These are phyloP conservation scores for Harpagifer antarcticus DNA, from an alignment of 2,797 vertebrate genomes.

Conservation along the genomic window DNA sequence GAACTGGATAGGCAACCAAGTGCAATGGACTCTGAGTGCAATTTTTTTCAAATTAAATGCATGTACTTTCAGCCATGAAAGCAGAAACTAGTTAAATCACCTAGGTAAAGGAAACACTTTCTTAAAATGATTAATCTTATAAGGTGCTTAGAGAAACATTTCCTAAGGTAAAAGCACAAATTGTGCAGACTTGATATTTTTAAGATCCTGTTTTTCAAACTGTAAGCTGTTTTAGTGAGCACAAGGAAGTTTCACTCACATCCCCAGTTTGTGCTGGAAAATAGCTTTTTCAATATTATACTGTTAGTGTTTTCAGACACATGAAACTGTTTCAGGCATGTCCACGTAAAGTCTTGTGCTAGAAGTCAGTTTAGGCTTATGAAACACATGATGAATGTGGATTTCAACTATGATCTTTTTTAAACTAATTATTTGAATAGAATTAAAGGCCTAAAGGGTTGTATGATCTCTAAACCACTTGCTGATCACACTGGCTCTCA, in stretches of 20 bases:
- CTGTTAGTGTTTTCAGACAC: conserved; percentile 3
- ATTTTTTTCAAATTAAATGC: neutral
- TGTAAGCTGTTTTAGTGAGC: neutral
- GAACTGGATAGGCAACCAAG: neutral
- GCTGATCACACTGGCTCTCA: neutral
- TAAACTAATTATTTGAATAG: neutral
- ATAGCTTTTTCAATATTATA: conserved; percentile 2
- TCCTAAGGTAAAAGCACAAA: neutral
- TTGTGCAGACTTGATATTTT: neutral
- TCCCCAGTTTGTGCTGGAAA: conserved; percentile 1
- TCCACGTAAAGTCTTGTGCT: conserved; percentile 13
- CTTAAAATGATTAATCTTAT: neutral
- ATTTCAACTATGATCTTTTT: conserved; percentile 15
- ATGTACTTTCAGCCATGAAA: conserved; percentile 9
- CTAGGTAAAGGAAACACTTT: neutral
- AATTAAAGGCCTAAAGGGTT: neutral
- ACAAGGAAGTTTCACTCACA: neutral
- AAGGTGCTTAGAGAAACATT: neutral
- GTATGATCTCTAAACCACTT: conserved; percentile 4
- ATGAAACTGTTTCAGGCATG: conserved; percentile 8
- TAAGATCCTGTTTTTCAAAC: neutral
- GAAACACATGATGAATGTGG: conserved; percentile 30
- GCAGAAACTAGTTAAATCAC: neutral
- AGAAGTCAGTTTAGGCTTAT: neutral
- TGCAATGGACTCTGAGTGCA: conserved; percentile 9